A percentile compares a stretch with the other conserved stretches of the same genome.
Conservation (phyloP, 2,888 invertebrate genomes). For the Ditylenchus weischeri region DNA sequence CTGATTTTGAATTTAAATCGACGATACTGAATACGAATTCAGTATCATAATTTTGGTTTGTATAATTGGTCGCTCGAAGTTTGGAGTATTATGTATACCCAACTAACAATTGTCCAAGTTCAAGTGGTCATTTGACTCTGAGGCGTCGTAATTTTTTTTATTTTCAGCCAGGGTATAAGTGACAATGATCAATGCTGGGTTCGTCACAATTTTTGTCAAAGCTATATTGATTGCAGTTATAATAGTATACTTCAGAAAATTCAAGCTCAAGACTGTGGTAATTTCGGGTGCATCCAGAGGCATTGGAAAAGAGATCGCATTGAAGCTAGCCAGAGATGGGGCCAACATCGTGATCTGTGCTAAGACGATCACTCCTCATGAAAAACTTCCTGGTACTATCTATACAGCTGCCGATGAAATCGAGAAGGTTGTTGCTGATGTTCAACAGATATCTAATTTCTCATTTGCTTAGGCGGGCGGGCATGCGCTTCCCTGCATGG, state of each 20-base stretch:
- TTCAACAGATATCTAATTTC: neutral
- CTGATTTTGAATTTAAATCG: too few species aligned
- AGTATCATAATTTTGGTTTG: too few species aligned
- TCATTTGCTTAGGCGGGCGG: conserved; percentile 68
- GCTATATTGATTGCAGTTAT: too few species aligned
- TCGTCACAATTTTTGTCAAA: too few species aligned
- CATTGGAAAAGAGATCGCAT: conserved; percentile 90
- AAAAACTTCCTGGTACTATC: conserved; percentile 85
- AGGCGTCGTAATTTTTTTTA: too few species aligned
- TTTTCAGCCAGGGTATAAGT: too few species aligned
- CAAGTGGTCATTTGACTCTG: too few species aligned
- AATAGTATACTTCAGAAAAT: conserved; percentile 33
- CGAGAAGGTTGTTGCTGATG: neutral
- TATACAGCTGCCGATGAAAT: conserved; percentile 84
- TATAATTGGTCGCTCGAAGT: too few species aligned
- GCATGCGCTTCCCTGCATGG: conserved; percentile 78
- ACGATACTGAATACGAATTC: too few species aligned
- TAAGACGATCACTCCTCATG: conserved; percentile 83
- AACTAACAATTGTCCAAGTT: too few species aligned
- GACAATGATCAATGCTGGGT: too few species aligned
- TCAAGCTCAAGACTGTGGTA: conserved; percentile 84
- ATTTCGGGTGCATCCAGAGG: conserved; percentile 95
- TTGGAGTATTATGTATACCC: too few species aligned
- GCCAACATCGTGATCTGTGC: conserved; percentile 87
- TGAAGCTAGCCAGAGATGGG: conserved; percentile 75